Conservation (phyloP, 2,797 vertebrate species). For the Silurus aristotelis region DNA sequence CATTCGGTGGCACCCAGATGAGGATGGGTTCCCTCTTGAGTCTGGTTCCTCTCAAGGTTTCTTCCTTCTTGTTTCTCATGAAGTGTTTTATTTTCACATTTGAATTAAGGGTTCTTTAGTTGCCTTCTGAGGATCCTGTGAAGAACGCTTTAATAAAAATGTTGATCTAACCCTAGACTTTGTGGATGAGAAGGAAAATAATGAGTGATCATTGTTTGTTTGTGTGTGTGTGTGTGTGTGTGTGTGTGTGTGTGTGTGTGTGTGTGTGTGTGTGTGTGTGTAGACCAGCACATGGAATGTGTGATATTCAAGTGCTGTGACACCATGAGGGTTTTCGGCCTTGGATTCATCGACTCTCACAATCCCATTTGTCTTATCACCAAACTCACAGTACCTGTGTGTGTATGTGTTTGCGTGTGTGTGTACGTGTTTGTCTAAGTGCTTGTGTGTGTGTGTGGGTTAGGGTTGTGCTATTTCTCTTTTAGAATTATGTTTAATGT, state of each 20-base stretch:
- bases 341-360: constrained; percentile 68
- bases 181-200: neutral
- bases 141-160: neutral
- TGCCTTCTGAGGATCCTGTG: too few species aligned
- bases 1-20: too few species aligned
- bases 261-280: constrained; percentile 29
- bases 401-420: too few species aligned
- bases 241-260: neutral
- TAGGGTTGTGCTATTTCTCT: neutral
- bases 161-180: neutral
- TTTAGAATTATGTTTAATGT: neutral
- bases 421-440: neutral
- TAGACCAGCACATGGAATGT: constrained; percentile 71
- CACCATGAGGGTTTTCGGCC: constrained; percentile 66
- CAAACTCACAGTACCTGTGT: constrained; percentile 57
- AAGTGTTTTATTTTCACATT: neutral
- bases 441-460: neutral
- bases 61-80: neutral
- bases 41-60: too few species aligned
- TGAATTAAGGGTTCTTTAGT: too few species aligned
- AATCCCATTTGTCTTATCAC: constrained; percentile 73
- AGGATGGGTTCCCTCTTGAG: too few species aligned
- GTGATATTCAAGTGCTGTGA: constrained; percentile 70
- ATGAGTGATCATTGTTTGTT: neutral
- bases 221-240: constrained; percentile 35